These are phyloP conservation scores for Balearica regulorum DNA, from an alignment of 2,797 vertebrate species.

Conservation along the genomic window DNA sequence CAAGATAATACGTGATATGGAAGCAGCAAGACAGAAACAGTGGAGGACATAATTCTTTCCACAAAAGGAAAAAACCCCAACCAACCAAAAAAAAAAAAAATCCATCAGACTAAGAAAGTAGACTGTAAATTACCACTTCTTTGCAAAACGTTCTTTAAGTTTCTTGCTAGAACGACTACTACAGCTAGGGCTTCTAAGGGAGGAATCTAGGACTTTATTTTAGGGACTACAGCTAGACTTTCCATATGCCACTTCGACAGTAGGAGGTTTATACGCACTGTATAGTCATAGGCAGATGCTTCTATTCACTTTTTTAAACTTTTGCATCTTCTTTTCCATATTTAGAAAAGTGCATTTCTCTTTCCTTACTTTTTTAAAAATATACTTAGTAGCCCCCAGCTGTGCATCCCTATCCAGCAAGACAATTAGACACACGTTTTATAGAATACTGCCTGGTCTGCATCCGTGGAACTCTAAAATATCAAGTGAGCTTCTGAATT, in stretches of 20 bases:
- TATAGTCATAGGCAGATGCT: not conserved
- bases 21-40: not conserved
- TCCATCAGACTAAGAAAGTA: not conserved
- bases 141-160: not conserved
- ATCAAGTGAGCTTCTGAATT: not conserved
- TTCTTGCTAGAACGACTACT: not conserved
- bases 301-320: not conserved
- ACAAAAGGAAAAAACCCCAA: not conserved
- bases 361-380: not conserved
- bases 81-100: not conserved
- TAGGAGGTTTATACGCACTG: not conserved
- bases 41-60: not conserved
- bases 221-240: constrained; percentile 34
- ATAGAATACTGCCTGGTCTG: not conserved
- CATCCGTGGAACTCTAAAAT: not conserved
- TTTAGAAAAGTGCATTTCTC: not conserved
- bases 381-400: not conserved
- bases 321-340: not conserved
- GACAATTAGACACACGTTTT: not conserved
- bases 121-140: not conserved
- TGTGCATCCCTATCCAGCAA: not conserved
- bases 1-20: rapidly evolving
- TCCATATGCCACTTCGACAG: constrained; percentile 31
- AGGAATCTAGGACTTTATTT: constrained; percentile 35
- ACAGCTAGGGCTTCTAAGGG: not conserved